phyloP scores from a whole-genome alignment of 1,140 invertebrate species.

The Epicauta chinensis region DNA sequence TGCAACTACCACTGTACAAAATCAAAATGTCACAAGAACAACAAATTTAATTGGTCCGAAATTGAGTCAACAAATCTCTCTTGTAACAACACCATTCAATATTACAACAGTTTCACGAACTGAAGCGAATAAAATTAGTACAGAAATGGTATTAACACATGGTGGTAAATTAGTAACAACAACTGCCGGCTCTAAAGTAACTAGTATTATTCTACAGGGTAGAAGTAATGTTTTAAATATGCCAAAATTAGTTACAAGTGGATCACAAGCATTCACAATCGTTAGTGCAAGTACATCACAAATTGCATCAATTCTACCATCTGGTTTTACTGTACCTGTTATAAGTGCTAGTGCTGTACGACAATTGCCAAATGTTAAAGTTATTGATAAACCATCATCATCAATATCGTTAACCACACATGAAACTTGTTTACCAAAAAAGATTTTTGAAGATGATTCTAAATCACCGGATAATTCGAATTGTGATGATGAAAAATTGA shows the following conservation, averaged over 20 bases:
- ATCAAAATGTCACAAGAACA: slow-evolving; percentile 4
- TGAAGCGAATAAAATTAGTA: slow-evolving; percentile 4
- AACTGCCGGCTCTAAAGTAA: slow-evolving; percentile 22
- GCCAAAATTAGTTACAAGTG: slow-evolving; percentile 27
- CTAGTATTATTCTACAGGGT: slow-evolving; percentile 34
- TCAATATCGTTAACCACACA: slow-evolving; percentile 50
- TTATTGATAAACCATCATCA: slow-evolving; percentile 47
- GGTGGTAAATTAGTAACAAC: slow-evolving; percentile 23
- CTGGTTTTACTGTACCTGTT: slow-evolving; percentile 38
- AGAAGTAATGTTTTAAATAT: slow-evolving; percentile 35
- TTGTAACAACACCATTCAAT: no score
- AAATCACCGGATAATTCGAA: slow-evolving; percentile 51
- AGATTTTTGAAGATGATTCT: slow-evolving; percentile 57
- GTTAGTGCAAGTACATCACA: slow-evolving; percentile 39
- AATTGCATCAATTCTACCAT: slow-evolving; percentile 37
- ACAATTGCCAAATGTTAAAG: slow-evolving; percentile 40
- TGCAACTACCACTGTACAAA: not conserved
- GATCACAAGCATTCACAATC: slow-evolving; percentile 36
- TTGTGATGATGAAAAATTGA: slow-evolving; percentile 43
- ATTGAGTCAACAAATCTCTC: slow-evolving; percentile 27
- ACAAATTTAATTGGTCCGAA: slow-evolving; percentile 19
- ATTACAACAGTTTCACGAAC: not conserved
- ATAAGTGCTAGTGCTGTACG: slow-evolving; percentile 40
- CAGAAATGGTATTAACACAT: slow-evolving; percentile 25
- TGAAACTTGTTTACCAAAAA: slow-evolving; percentile 50